Conservation (phyloP, 2,797 vertebrate species). For the Periophthalmus magnuspinnatus region DNA sequence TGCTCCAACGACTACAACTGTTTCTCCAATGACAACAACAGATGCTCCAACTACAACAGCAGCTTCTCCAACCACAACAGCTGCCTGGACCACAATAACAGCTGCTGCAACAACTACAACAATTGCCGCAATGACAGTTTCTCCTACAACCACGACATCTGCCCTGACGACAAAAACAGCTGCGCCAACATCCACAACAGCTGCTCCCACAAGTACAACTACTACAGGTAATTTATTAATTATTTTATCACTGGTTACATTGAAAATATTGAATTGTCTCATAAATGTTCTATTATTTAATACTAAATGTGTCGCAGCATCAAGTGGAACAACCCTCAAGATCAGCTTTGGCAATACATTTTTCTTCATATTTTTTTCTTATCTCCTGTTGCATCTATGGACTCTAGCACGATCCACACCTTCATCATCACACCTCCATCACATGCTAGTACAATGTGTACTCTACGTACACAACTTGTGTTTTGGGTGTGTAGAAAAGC, state of each 20-base stretch:
- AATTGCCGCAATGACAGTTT: too few species aligned
- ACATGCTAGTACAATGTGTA: too few species aligned
- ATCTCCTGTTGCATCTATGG: background rate
- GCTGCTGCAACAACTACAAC: background rate
- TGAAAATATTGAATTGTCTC: background rate
- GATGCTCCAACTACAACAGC: conserved; percentile 1
- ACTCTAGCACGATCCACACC: background rate
- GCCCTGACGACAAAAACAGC: background rate
- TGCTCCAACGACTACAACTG: background rate
- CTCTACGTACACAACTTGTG: too few species aligned
- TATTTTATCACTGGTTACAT: background rate
- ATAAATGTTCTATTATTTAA: background rate
- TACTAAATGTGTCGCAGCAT: background rate
- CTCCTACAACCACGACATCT: background rate
- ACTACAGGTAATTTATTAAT: background rate
- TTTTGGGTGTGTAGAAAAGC: too few species aligned
- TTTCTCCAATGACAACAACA: background rate
- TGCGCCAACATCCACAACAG: conserved; percentile 4
- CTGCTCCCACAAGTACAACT: background rate
- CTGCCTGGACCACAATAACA: conserved; percentile 1
- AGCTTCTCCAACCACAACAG: background rate
- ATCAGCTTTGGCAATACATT: conserved; percentile 1
- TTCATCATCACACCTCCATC: too few species aligned
- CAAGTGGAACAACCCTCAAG: background rate
- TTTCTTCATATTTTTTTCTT: background rate